Conservation (phyloP, 2,888 invertebrate species). For the Apantesis nais region DNA sequence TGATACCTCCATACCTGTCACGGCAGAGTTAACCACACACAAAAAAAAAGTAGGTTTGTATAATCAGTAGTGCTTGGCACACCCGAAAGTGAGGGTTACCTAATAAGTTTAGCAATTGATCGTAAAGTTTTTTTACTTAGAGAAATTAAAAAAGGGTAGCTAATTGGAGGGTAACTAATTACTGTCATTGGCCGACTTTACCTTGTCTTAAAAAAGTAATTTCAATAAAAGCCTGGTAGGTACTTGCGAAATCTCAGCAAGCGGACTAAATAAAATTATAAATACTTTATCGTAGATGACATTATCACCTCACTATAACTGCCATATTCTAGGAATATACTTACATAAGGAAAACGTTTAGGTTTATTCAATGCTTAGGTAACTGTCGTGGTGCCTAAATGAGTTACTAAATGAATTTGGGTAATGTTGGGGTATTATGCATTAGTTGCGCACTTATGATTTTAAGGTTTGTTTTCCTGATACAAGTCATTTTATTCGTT, state of each 20-base stretch:
- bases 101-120: not conserved
- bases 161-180: not conserved
- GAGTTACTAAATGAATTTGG: constrained; percentile 11
- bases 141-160: no score
- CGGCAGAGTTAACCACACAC: no score
- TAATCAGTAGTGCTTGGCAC: no score
- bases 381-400: constrained; percentile 1
- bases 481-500: not conserved
- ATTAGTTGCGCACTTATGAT: not conserved
- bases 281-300: not conserved
- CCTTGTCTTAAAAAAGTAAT: not conserved
- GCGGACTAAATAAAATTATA: not conserved
- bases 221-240: not conserved
- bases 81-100: no score
- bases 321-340: not conserved
- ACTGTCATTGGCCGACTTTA: no score
- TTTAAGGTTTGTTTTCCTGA: not conserved
- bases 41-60: no score
- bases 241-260: not conserved
- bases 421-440: not conserved
- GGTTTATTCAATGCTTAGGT: not conserved
- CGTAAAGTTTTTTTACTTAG: not conserved
- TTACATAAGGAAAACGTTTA: not conserved
- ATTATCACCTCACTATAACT: no score
- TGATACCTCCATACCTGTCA: not conserved